These are phyloP conservation scores for Patella pellucida DNA, from an alignment of 2,888 invertebrate genomes.

Conservation along the genomic window DNA sequence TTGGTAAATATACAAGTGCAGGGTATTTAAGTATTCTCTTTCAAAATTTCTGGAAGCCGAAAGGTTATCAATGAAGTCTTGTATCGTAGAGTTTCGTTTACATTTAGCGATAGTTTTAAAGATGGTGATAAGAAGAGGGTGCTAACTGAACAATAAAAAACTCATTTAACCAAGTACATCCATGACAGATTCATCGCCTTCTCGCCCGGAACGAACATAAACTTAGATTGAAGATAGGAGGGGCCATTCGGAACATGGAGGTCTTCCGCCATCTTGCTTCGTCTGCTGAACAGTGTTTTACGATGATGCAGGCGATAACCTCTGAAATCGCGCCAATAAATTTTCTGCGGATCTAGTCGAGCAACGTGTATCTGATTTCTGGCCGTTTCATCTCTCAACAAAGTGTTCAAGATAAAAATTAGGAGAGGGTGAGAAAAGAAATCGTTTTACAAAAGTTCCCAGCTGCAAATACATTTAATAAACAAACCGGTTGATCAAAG, in stretches of 20 bases:
- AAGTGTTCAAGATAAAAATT: constrained; percentile 12
- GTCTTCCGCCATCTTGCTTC: neutral
- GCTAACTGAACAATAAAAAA: constrained; percentile 8
- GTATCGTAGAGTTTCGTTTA: neutral
- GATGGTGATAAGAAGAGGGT: neutral
- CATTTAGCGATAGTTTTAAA: neutral
- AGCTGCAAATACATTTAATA: no score
- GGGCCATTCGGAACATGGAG: neutral
- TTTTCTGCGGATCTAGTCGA: constrained; percentile 7
- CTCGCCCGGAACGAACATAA: constrained; percentile 3
- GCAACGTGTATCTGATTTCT: constrained; percentile 19
- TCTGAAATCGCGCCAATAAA: neutral
- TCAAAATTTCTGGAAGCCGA: no score
- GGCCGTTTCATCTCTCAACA: constrained; percentile 9
- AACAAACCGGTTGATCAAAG: constrained; percentile 17
- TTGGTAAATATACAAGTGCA: no score
- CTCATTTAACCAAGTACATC: neutral
- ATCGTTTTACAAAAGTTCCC: constrained; percentile 12
- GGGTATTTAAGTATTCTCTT: no score
- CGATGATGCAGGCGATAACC: neutral
- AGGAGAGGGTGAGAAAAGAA: constrained; percentile 3
- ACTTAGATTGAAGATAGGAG: neutral
- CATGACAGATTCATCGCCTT: neutral
- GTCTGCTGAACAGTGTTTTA: neutral
- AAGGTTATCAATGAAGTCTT: neutral